These are phyloP conservation scores for Trachelus stipa DNA, from an alignment of 2,888 invertebrate genomes.

Conservation along the genomic window DNA sequence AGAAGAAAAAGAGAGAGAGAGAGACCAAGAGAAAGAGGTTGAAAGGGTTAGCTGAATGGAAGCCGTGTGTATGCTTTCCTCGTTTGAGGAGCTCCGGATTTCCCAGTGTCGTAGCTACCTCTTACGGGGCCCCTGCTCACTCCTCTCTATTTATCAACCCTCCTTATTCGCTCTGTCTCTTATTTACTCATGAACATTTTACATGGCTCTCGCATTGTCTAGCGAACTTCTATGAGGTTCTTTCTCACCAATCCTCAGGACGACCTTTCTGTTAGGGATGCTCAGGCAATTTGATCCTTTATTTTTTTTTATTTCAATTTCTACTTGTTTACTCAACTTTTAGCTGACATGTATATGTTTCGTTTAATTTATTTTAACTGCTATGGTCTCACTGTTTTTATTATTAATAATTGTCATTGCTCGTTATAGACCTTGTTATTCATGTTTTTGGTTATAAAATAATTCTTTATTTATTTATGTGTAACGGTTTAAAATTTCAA, in stretches of 20 bases:
- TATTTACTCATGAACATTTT: background rate
- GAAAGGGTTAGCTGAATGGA: conserved; percentile 61
- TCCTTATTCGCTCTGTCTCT: background rate
- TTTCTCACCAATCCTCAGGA: background rate
- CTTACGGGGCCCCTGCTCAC: background rate
- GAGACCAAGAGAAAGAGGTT: conserved; percentile 31
- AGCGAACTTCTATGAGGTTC: background rate
- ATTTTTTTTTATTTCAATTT: background rate
- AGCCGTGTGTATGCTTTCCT: conserved; percentile 59
- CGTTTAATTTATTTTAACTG: background rate
- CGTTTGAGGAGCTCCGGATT: conserved; percentile 56
- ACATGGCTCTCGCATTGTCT: background rate
- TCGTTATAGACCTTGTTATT: background rate
- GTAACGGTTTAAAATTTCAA: background rate
- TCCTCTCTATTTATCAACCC: background rate
- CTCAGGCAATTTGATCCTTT: background rate
- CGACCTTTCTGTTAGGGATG: too few relatives aligned
- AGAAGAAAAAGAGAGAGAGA: conserved; percentile 20
- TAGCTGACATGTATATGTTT: background rate
- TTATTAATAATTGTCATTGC: background rate
- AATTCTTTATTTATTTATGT: background rate
- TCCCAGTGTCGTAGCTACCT: conserved; percentile 37
- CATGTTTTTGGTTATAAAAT: background rate
- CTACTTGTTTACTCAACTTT: background rate
- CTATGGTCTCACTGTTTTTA: background rate